Conservation (phyloP, 2,113 vertebrate genomes). For the Phylloscopus trochilus region DNA sequence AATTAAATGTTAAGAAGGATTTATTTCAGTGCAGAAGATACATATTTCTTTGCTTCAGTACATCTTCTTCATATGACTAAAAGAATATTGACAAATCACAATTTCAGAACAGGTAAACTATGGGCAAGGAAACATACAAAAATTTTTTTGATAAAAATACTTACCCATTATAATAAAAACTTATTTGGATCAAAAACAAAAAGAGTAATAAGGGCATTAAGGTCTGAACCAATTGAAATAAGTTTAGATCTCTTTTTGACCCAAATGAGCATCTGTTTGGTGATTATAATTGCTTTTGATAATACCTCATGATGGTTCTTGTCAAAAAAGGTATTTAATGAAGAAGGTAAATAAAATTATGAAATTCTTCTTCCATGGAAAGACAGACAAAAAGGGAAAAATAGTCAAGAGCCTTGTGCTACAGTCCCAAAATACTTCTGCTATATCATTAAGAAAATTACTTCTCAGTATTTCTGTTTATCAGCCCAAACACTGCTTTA, state of each 20-base stretch:
- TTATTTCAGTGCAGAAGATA: not conserved
- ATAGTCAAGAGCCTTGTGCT: not conserved
- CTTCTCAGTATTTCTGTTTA: not conserved
- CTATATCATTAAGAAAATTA: not conserved
- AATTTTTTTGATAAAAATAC: not conserved
- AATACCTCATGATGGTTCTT: not conserved
- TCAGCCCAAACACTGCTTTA: not conserved
- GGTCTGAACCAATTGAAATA: constrained; percentile 21
- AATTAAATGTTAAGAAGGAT: not conserved
- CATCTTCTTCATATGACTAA: not conserved
- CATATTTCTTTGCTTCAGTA: not conserved
- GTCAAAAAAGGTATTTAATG: not conserved
- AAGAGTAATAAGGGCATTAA: not conserved
- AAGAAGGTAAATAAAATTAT: not conserved
- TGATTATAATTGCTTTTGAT: not conserved
- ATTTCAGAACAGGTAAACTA: not conserved
- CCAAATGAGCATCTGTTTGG: not conserved
- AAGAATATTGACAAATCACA: not conserved
- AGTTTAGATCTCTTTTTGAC: not conserved
- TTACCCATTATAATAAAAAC: not conserved
- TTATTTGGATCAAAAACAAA: not conserved
- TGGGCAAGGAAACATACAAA: not conserved
- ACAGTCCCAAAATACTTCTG: not conserved
- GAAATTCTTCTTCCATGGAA: not conserved
- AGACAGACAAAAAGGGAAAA: not conserved